phyloP scores from a whole-genome alignment of 2,797 vertebrate genomes.

The Malurus splendens region DNA sequence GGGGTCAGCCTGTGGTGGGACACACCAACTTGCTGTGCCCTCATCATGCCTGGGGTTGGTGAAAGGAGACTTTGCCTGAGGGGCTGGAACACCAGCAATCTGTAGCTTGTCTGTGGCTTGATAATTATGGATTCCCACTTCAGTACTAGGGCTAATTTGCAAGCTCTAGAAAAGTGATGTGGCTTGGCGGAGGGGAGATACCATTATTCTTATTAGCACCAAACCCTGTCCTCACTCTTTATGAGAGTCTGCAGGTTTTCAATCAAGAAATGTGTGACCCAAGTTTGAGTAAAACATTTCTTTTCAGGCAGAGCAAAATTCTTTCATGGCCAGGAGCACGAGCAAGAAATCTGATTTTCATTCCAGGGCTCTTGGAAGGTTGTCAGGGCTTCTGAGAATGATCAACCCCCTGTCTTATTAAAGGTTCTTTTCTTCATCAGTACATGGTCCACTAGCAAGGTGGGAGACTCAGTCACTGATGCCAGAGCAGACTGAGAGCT shows the following conservation, averaged over 20 bases:
- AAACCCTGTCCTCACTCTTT: not conserved
- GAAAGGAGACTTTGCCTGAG: not conserved
- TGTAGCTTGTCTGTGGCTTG: not conserved
- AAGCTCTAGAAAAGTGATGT: not conserved
- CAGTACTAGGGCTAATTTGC: not conserved
- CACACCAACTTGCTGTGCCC: accelerated
- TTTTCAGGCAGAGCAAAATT: not conserved
- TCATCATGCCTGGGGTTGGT: accelerated
- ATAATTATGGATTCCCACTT: not conserved
- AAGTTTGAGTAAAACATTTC: not conserved
- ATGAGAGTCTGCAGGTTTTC: not conserved
- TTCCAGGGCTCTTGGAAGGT: not conserved
- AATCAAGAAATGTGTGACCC: not conserved
- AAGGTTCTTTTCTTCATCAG: slow-evolving; percentile 24
- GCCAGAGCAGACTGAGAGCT: slow-evolving; percentile 16
- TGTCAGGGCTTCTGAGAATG: slow-evolving; percentile 10
- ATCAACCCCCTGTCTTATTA: not conserved
- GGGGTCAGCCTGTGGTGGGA: accelerated
- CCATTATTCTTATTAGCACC: not conserved
- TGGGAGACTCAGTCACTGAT: slow-evolving; percentile 29
- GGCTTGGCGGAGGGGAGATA: not conserved
- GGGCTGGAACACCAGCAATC: not conserved
- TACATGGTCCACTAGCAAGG: slow-evolving; percentile 18
- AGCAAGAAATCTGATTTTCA: slow-evolving; percentile 11
- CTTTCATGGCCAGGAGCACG: not conserved